Conservation (phyloP, 2,888 invertebrate species). For the Agrotis puta region DNA sequence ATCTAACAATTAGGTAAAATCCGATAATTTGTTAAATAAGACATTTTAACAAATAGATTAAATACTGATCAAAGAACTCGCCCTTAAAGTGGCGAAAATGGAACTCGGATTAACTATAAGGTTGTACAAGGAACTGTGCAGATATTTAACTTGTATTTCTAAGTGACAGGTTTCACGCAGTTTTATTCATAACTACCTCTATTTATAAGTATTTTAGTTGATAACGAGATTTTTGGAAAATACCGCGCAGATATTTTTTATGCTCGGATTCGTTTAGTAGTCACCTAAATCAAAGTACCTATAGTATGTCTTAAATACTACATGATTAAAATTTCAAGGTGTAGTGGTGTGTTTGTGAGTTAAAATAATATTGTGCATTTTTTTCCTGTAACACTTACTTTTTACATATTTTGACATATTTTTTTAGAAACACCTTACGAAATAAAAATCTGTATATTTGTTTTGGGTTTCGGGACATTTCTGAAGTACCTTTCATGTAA, state of each 20-base stretch:
- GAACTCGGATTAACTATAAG: not conserved
- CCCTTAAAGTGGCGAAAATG: no score
- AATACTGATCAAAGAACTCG: no score
- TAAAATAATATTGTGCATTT: slow-evolving; percentile 10
- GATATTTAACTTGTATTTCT: slow-evolving; percentile 55
- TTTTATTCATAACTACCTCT: slow-evolving; percentile 74
- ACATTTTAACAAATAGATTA: no score
- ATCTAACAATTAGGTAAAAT: not conserved
- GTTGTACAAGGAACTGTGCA: slow-evolving; percentile 31
- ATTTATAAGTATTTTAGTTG: slow-evolving; percentile 69
- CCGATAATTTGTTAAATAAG: no score
- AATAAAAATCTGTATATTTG: no score
- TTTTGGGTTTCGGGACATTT: no score
- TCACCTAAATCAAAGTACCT: slow-evolving; percentile 66
- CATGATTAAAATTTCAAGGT: slow-evolving; percentile 26
- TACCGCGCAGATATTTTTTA: slow-evolving; percentile 55
- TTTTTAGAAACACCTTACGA: no score
- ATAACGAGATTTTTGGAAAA: slow-evolving; percentile 5
- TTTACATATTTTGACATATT: no score
- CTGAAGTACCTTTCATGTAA: no score
- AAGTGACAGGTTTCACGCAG: slow-evolving; percentile 72
- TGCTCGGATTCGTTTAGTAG: slow-evolving; percentile 60
- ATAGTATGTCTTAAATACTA: slow-evolving; percentile 42
- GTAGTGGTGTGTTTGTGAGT: slow-evolving; percentile 46
- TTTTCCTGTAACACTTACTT: not conserved